Base-by-base conservation (phyloP, 2,888 invertebrate genomes). In the Xanthia togata region DNA sequence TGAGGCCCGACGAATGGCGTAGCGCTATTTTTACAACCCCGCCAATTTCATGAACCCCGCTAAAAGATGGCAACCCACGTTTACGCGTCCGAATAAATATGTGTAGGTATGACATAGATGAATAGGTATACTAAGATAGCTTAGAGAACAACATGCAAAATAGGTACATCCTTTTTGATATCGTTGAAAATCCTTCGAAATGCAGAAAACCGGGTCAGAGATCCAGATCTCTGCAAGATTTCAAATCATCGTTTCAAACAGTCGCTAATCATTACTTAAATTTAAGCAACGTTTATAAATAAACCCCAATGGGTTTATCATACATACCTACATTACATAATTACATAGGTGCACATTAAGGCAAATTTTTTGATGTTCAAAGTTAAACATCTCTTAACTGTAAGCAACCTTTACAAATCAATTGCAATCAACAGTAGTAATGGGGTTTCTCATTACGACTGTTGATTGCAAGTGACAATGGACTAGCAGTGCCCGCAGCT, bases 41-140 rank as follows among this genome's bases (percentile, higher is more conserved):
- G 93, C 93, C 95, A 95, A 94, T 95, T 96, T 94, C 93, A 94
- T 90, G 93, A 91, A 90, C 90, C 90, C 89, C 89, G 92, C 90
- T 93, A 93, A 92, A 94, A 94, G 93, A 94, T 93, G 94, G 93
- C 94, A 92, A 87, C 93, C 91, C 88, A 87, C 89, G 89, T 92
- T 92, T 92, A 90, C 88, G 87, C 87, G 87, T 79, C 80, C 78
- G 79, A 84, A 88, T 88, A 90, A 89, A 88, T 86, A 84, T 70
- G 65, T 78, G 65, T 74, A 69, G 47, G 64, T 31, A 53, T 53
- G 65, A 71, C 68, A 47, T 73, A 79, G 60, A 79, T 59, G 31
- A 70, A 59, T 73, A 47, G 41, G 26, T 79, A 79, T 35, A 23
- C 11, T 53, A 53, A 3, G 23, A 31, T 35, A n/a, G 23, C 26